phyloP scores from a whole-genome alignment of 2,888 invertebrate species.

The Celastrina argiolus region DNA sequence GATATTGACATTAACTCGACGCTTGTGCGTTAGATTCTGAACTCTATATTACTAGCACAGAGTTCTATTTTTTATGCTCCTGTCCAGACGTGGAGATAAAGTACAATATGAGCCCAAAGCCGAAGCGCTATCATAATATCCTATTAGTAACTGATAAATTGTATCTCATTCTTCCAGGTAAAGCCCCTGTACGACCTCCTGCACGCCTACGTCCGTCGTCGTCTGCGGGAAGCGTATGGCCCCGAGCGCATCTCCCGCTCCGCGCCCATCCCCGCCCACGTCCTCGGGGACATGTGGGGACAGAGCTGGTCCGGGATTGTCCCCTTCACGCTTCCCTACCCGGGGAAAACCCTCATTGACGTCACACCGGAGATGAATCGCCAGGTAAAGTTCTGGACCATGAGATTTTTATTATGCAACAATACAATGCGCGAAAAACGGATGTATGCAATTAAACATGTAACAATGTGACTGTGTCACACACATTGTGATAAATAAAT shows the following conservation, averaged over 20 bases:
- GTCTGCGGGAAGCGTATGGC: slow-evolving; percentile 89
- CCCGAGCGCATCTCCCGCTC: slow-evolving; percentile 87
- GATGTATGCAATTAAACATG: neutral
- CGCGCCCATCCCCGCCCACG: slow-evolving; percentile 90
- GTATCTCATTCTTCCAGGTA: slow-evolving; percentile 60
- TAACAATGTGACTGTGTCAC: neutral
- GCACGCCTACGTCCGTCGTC: slow-evolving; percentile 92
- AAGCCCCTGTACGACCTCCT: slow-evolving; percentile 91
- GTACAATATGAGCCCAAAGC: too few species aligned
- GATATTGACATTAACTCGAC: too few species aligned
- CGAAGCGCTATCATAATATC: too few species aligned
- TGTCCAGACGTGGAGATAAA: too few species aligned
- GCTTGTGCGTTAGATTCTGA: too few species aligned
- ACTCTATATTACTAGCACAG: too few species aligned
- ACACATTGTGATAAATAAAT: neutral
- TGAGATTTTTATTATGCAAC: neutral
- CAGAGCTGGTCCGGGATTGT: slow-evolving; percentile 91
- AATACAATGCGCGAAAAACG: neutral
- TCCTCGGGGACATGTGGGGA: slow-evolving; percentile 94
- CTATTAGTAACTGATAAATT: neutral
- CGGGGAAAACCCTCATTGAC: slow-evolving; percentile 89
- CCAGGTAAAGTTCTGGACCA: slow-evolving; percentile 49
- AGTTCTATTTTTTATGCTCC: too few species aligned
- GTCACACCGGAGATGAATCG: slow-evolving; percentile 89
- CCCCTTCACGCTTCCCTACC: slow-evolving; percentile 90